These are phyloP conservation scores for Cheilosia grossa DNA, from an alignment of 2,888 invertebrate genomes.

Conservation along the genomic window DNA sequence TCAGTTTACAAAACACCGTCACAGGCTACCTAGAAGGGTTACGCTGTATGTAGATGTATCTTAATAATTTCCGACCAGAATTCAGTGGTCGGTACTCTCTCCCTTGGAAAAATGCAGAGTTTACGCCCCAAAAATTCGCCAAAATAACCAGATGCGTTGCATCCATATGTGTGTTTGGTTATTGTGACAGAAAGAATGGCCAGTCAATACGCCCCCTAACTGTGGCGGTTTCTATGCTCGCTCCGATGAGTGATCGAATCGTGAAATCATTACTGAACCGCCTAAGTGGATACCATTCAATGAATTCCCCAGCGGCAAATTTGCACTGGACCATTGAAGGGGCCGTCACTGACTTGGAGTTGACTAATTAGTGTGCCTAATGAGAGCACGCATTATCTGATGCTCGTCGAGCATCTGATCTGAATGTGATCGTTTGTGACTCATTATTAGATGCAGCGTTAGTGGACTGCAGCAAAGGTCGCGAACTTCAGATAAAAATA, in stretches of 20 bases:
- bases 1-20: constrained; percentile 65
- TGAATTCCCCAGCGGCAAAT: constrained; percentile 61
- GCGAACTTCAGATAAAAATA: constrained; percentile 66
- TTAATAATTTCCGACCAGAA: background rate
- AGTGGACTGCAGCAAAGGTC: constrained; percentile 64
- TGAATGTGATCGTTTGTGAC: constrained; percentile 56
- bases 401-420: constrained; percentile 27
- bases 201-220: constrained; percentile 60
- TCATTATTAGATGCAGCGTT: constrained; percentile 25
- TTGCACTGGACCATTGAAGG: constrained; percentile 58
- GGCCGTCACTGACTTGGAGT: background rate
- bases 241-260: constrained; percentile 60
- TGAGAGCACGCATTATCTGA: constrained; percentile 48
- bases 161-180: constrained; percentile 47
- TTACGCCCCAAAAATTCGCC: constrained; percentile 65
- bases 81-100: background rate
- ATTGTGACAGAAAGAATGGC: constrained; percentile 61
- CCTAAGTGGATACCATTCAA: constrained; percentile 25
- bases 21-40: constrained; percentile 50
- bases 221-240: constrained; percentile 29
- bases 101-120: constrained; percentile 25
- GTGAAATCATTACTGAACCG: constrained; percentile 58
- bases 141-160: constrained; percentile 70
- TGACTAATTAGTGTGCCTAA: constrained; percentile 61
- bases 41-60: background rate